Base-by-base conservation (phyloP, 2,888 invertebrate genomes). In the Lucinisca nassula region DNA sequence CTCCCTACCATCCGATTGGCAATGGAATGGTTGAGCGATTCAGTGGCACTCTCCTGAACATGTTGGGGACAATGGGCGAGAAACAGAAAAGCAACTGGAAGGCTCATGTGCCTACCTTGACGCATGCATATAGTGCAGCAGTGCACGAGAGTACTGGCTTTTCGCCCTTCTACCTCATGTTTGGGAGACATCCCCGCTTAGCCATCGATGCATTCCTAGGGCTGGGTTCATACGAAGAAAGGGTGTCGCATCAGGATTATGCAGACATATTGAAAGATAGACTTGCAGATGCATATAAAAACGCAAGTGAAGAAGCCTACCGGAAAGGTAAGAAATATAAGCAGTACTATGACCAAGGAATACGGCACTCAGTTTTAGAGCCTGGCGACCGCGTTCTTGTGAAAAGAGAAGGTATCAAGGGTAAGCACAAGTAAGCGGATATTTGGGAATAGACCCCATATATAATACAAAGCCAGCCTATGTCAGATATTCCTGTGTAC, bases 11-110 rank as follows among this genome's bases (percentile, higher is more conserved):
- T n/a, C n/a, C n/a, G n/a, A n/a, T n/a, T n/a, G n/a, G n/a, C n/a
- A 90, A 87, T 76, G 90, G 90, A 0, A 38, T 77, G 51, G 49
- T 51, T 35, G 88, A 90, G 74, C 49, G 84, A 14, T 88, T 82
- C 38, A 86, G 88, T 61, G 67, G 61, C 2, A 89, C 85, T 3
- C 38, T 89, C 0, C 30, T 80, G 1, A 49, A 77, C 27, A 85
- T 86, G 84, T 51, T 88, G 0, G 83, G 79, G 0, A 84, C 84
- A 12, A 58, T 86, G 6, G 58, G 74, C 14, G 51, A 74, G 21
- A 45, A 78, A 1, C 27, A 84, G 35, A 85, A 89, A 30, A 70
- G n/a, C 4, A 73, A 84, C 32, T 84, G 89, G 89, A 85, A 83
- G 32, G n/a, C 38, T 10, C 75, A 78, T 61, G 82, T 89, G 10